phyloP scores from a whole-genome alignment of 2,888 invertebrate species.

The Onchidella celtica region DNA sequence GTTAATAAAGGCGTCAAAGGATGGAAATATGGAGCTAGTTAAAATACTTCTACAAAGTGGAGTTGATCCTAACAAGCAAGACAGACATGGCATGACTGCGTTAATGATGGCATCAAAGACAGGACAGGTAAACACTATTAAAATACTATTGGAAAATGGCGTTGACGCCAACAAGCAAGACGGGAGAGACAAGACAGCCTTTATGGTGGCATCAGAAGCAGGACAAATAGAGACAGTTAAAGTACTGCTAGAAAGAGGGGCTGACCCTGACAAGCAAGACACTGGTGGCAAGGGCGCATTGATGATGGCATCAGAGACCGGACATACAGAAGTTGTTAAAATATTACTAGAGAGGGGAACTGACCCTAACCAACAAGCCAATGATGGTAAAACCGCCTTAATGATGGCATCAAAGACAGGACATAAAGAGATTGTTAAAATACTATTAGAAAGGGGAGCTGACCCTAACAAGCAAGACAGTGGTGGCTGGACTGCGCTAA shows the following conservation, averaged over 20 bases:
- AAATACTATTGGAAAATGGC: slow-evolving; percentile 13
- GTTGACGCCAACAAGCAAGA: slow-evolving; percentile 23
- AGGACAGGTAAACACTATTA: slow-evolving; percentile 21
- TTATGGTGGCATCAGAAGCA: not conserved
- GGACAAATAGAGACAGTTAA: not conserved
- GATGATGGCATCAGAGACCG: not conserved
- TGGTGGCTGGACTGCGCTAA: not conserved
- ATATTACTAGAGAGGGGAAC: not conserved
- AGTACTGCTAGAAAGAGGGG: not conserved
- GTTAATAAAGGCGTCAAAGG: too few species aligned
- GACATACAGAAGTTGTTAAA: not conserved
- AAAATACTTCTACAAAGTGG: too few species aligned
- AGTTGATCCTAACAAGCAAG: too few species aligned
- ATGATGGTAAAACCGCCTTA: not conserved
- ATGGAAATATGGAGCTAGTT: too few species aligned
- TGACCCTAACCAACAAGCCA: not conserved
- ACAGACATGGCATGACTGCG: slow-evolving; percentile 39
- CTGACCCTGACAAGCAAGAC: not conserved
- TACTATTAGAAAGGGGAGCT: not conserved
- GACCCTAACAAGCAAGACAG: not conserved
- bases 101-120: slow-evolving; percentile 23
- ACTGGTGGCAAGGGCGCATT: not conserved
- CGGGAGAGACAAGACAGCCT: slow-evolving; percentile 42
- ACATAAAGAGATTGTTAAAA: not conserved
- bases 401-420: not conserved